Conservation (phyloP, 2,797 vertebrate genomes). For the Echeneis naucrates region DNA sequence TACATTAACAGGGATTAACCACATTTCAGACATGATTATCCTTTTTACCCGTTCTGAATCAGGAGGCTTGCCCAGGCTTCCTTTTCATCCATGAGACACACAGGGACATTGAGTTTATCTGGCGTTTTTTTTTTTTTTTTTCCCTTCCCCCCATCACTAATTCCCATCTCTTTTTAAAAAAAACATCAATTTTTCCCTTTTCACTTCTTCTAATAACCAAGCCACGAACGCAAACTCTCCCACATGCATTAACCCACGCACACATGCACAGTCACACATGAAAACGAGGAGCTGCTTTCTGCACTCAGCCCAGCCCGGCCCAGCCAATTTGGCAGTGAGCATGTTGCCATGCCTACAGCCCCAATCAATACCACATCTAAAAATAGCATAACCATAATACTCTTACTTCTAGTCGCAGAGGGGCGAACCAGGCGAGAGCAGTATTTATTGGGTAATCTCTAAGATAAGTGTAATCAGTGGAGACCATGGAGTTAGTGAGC, state of each 20-base stretch:
- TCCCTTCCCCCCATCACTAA: conserved; percentile 4
- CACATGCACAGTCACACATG: conserved; percentile 20
- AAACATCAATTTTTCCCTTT: conserved; percentile 1
- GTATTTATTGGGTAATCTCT: conserved; percentile 65
- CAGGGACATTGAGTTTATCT: not conserved
- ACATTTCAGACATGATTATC: conserved; percentile 54
- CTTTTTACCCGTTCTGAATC: conserved; percentile 23
- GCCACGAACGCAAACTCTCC: conserved; percentile 37
- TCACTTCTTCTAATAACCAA: conserved; percentile 15
- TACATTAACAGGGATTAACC: conserved; percentile 47
- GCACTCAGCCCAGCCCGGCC: conserved; percentile 47
- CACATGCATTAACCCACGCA: conserved; percentile 30
- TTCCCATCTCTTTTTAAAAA: conserved; percentile 1
- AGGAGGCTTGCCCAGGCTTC: conserved; percentile 10
- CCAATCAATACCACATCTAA: conserved; percentile 78
- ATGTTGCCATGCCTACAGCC: conserved; percentile 76
- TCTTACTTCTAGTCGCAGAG: conserved; percentile 63
- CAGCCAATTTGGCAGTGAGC: conserved; percentile 61
- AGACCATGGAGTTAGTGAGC: conserved; percentile 24
- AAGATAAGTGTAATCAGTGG: conserved; percentile 44
- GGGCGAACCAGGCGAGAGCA: conserved; percentile 47
- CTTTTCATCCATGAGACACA: not conserved
- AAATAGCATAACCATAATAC: conserved; percentile 77
- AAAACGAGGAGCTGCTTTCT: conserved; percentile 36
- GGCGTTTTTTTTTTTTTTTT: not conserved